Conservation (phyloP, 2,888 invertebrate species). For the Lasioglossum oenotherae region DNA sequence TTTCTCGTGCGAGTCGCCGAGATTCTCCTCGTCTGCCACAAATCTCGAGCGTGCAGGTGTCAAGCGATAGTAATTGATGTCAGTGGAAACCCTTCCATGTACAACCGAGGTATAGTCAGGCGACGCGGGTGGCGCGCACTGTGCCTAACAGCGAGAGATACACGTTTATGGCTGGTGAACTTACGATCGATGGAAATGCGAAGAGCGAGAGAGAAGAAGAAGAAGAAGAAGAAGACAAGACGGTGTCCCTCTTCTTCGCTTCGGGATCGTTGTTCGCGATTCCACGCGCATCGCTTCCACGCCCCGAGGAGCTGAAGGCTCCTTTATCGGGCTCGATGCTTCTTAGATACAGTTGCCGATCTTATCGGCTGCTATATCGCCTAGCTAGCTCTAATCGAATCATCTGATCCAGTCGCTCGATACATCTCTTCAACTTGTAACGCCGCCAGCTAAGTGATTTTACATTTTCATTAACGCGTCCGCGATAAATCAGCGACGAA, state of each 20-base stretch:
- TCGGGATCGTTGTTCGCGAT: constrained; percentile 58
- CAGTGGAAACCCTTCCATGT: constrained; percentile 38
- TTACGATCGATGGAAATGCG: constrained; percentile 65
- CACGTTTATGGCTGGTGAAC: constrained; percentile 66
- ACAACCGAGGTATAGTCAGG: constrained; percentile 32
- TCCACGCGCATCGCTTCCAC: constrained; percentile 57
- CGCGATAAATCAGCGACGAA: neutral
- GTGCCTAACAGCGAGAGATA: constrained; percentile 62
- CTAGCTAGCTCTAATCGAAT: constrained; percentile 24
- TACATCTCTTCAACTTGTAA: neutral
- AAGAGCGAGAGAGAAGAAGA: constrained; percentile 10
- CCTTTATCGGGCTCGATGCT: constrained; percentile 38
- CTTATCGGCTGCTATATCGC: constrained; percentile 10
- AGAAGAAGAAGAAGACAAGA: constrained; percentile 36
- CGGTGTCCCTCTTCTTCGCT: constrained; percentile 45
- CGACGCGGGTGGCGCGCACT: constrained; percentile 61
- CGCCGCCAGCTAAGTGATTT: neutral
- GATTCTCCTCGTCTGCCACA: constrained; percentile 5
- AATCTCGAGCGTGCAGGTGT: constrained; percentile 32
- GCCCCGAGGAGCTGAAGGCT: constrained; percentile 18
- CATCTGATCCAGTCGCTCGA: constrained; percentile 2
- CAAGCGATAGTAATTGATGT: constrained; percentile 60
- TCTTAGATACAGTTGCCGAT: constrained; percentile 24
- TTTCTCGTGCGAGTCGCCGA: neutral
- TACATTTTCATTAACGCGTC: constrained; percentile 1